A percentile compares a stretch with the other conserved stretches of the same genome.
Evolutionary conservation across 2,888 invertebrate genomes (phyloP).

Genomic region (Allophyes oxyacanthae): DNA sequence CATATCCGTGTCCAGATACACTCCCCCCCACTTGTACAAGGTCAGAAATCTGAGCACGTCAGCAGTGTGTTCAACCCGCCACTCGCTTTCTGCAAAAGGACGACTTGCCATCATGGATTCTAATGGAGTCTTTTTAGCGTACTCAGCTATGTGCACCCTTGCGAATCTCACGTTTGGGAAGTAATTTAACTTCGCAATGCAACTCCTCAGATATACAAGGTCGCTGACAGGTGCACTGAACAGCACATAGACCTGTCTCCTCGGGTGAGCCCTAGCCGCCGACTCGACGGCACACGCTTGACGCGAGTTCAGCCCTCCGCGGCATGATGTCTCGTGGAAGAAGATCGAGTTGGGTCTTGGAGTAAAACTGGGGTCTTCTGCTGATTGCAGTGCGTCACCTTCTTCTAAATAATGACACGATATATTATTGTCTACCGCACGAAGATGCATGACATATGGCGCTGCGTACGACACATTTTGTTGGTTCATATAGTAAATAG

Average conservation of each 20-base stretch:
- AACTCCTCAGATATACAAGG: constrained; percentile 18
- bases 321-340: constrained; percentile 92
- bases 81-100: constrained; percentile 84
- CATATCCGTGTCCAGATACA: constrained; percentile 93
- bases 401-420: constrained; percentile 37
- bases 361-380: constrained; percentile 49
- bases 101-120: constrained; percentile 86
- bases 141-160: constrained; percentile 64
- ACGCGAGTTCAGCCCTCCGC: constrained; percentile 83
- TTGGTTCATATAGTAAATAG: too few relatives aligned
- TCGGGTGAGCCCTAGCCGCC: constrained; percentile 90
- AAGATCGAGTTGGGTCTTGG: constrained; percentile 88
- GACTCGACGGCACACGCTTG: constrained; percentile 93
- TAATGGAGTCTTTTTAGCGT: constrained; percentile 88
- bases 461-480: too few relatives aligned
- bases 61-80: constrained; percentile 87
- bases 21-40: constrained; percentile 93
- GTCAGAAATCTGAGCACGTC: constrained; percentile 91
- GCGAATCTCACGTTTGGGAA: constrained; percentile 43
- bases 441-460: too few relatives aligned
- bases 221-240: constrained; percentile 63
- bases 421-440: constrained; percentile 17
- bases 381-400: constrained; percentile 57
- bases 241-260: constrained; percentile 87
- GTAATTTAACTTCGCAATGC: constrained; percentile 24